Conservation (phyloP, 2,797 vertebrate species). For the Trachurus trachurus region DNA sequence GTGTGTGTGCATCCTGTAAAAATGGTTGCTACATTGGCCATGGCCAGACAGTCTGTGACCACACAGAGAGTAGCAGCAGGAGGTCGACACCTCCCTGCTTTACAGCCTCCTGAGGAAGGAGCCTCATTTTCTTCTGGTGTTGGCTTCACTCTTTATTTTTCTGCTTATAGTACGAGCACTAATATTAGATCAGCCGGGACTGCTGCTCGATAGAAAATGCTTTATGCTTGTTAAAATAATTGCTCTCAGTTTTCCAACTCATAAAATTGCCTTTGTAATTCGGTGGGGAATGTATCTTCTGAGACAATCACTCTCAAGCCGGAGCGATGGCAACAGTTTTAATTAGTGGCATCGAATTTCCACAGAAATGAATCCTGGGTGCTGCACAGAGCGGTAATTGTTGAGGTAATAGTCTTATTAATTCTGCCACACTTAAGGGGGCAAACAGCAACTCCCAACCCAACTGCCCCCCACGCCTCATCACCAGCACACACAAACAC, state of each 20-base stretch:
- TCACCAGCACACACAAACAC: not conserved
- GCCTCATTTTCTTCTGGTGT: slow-evolving; percentile 66
- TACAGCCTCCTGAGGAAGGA: slow-evolving; percentile 76
- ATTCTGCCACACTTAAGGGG: slow-evolving; percentile 92
- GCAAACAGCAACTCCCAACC: slow-evolving; percentile 89
- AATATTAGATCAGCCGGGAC: slow-evolving; percentile 83
- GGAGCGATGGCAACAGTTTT: slow-evolving; percentile 82
- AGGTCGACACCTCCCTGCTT: slow-evolving; percentile 80
- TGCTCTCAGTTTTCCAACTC: slow-evolving; percentile 83
- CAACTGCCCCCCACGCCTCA: not conserved
- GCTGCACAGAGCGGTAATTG: slow-evolving; percentile 92
- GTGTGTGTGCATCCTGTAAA: slow-evolving; percentile 68
- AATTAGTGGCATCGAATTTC: slow-evolving; percentile 88
- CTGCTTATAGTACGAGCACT: slow-evolving; percentile 76
- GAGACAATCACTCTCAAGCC: slow-evolving; percentile 80
- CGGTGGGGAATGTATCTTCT: slow-evolving; percentile 81
- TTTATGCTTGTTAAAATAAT: slow-evolving; percentile 87
- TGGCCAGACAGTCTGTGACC: slow-evolving; percentile 86
- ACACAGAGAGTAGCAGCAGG: slow-evolving; percentile 85
- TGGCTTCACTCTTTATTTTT: slow-evolving; percentile 76
- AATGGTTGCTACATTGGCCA: slow-evolving; percentile 65
- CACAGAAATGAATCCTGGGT: slow-evolving; percentile 84
- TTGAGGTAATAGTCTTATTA: slow-evolving; percentile 96
- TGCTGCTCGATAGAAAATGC: slow-evolving; percentile 83
- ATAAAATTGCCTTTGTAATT: slow-evolving; percentile 86